Evolutionary conservation across 2,797 vertebrate species (phyloP).

Genomic region (Coendou prehensilis): DNA sequence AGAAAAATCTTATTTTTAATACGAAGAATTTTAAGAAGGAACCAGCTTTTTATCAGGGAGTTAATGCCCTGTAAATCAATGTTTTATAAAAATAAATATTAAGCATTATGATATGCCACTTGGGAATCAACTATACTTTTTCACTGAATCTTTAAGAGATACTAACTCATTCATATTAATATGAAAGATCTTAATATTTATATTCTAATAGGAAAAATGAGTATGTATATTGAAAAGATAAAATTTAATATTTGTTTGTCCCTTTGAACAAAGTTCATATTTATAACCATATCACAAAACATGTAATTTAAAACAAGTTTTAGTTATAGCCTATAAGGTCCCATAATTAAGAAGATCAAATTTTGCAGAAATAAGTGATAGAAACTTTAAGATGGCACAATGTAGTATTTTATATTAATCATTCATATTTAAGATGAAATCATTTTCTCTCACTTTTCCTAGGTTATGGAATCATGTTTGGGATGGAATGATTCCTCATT

Average conservation of each 20-base stretch:
- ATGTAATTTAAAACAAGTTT: conserved; percentile 50
- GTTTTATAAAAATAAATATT: conserved; percentile 55
- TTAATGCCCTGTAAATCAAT: background rate
- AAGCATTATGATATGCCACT: conserved; percentile 9
- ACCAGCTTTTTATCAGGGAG: conserved; percentile 34
- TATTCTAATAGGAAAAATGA: conserved; percentile 38
- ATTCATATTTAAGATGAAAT: conserved; percentile 47
- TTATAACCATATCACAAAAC: conserved; percentile 46
- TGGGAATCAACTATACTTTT: conserved; percentile 66
- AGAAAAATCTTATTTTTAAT: conserved; percentile 72
- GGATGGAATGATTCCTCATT: conserved; percentile 22
- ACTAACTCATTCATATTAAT: conserved; percentile 46
- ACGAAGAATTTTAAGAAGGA: conserved; percentile 66
- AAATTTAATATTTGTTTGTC: conserved; percentile 57
- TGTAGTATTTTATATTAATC: conserved; percentile 5
- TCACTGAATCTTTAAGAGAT: conserved; percentile 40
- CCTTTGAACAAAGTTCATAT: conserved; percentile 44
- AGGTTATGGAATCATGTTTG: conserved; percentile 29
- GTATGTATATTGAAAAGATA: conserved; percentile 27
- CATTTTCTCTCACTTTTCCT: background rate
- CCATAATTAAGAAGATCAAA: conserved; percentile 48
- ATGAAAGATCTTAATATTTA: conserved; percentile 61
- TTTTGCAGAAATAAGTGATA: conserved; percentile 10
- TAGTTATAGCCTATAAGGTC: background rate
- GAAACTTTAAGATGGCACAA: conserved; percentile 22